Evolutionary conservation across 2,797 vertebrate genomes (phyloP), one percentile per base, ranked within the genome.

Genomic region (Austrolebias charrua): DNA sequence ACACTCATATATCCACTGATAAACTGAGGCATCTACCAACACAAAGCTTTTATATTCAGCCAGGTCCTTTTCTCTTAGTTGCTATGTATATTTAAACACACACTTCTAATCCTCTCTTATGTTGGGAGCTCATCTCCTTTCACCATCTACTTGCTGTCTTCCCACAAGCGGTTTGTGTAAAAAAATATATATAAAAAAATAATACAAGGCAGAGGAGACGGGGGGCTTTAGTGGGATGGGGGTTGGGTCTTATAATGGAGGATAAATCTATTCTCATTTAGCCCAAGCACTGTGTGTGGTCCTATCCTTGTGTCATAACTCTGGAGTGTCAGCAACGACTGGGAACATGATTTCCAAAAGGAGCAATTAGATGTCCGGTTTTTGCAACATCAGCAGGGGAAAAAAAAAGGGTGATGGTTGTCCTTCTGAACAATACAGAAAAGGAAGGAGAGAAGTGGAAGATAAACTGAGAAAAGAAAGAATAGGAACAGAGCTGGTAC

Each of bases 131-230:
- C 59, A 15, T 48, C 70, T 58, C 71, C 55, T 72, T 81, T 81
- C 71, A 85, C 67, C 68, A 82, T 78, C 66, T 61, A 29, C 72
- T 82, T 66, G 48, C 57, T 77, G 63, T 71, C 52, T 56, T 73
- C 55, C 75, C 83, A 80, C 82, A 82, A 87, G 71, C 76, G 71
- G 77, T 86, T 90, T 83, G 80, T 71, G 63, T 58, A 66, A 58
- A 82, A 29, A 55, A 77, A n/a, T n/a, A n/a, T n/a, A n/a, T n/a
- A n/a, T n/a, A n/a, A 71, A 74, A 76, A 75, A 81, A 78, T 49
- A 76, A 76, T 60, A 59, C 15, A 55, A 38, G 29, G 35, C 33
- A 7, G 69, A 48, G 55, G 64, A 53, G 40, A 18, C 48, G n/a
- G 16, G 18, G 28, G 54, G 52, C n/a, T 28, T 29, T 16, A 6